phyloP scores from a whole-genome alignment of 2,797 vertebrate genomes.

The Halcyon leucocephala region DNA sequence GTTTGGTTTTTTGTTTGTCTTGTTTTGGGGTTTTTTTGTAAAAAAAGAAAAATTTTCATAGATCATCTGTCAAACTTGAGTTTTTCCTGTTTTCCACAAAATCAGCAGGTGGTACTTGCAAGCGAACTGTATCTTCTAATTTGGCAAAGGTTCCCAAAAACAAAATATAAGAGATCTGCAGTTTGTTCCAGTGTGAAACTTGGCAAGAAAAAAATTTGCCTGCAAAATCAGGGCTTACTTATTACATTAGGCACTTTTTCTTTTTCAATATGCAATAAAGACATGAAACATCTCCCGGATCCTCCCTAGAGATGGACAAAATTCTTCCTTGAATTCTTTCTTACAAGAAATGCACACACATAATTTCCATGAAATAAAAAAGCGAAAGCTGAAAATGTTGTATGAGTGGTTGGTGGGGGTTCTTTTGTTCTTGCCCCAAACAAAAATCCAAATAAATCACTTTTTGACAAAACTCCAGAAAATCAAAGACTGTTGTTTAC shows the following conservation, averaged over 20 bases:
- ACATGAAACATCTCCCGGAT: background rate
- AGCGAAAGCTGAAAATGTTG: background rate
- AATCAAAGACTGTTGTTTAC: background rate
- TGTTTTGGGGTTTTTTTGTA: background rate
- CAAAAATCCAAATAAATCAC: background rate
- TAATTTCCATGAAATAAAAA: background rate
- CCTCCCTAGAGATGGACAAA: slow-evolving; percentile 9
- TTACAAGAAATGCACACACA: background rate
- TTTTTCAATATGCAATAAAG: background rate
- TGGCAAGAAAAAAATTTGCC: slow-evolving; percentile 9
- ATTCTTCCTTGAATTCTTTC: background rate
- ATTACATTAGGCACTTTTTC: background rate
- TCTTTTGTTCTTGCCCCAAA: background rate
- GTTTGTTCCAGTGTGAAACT: slow-evolving; percentile 40
- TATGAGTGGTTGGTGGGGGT: background rate
- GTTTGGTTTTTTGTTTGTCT: background rate
- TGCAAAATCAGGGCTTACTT: slow-evolving; percentile 4
- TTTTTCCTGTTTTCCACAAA: slow-evolving; percentile 30
- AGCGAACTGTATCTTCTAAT: slow-evolving; percentile 9
- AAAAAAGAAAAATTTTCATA: background rate
- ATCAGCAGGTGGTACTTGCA: slow-evolving; percentile 25
- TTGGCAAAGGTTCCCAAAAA: slow-evolving; percentile 15
- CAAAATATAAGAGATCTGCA: background rate
- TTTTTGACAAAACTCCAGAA: background rate
- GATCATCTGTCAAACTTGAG: background rate